These are phyloP conservation scores for Drosophila neutralis DNA, from an alignment of 2,888 invertebrate species.

Conservation along the genomic window DNA sequence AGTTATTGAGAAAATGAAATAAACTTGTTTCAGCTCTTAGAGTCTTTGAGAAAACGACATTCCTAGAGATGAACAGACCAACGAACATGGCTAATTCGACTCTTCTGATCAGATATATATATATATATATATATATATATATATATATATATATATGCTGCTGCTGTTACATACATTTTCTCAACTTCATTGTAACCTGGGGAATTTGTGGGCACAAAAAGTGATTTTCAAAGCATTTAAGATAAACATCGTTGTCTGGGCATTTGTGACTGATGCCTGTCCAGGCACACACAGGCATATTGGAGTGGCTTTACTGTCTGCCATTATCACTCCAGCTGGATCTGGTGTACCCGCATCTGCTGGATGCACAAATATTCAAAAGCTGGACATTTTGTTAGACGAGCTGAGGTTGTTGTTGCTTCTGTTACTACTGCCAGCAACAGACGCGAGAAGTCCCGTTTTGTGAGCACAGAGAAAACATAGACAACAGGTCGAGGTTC, in stretches of 20 bases:
- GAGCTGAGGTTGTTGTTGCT: not conserved
- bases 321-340: constrained; percentile 4
- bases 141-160: not conserved
- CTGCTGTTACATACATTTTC: not conserved
- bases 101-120: not conserved
- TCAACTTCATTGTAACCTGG: not conserved
- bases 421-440: constrained; percentile 3
- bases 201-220: not conserved
- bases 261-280: constrained; percentile 26
- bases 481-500: not conserved
- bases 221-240: constrained; percentile 6
- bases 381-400: constrained; percentile 1
- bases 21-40: not conserved
- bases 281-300: not conserved
- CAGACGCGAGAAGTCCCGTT: constrained; percentile 5
- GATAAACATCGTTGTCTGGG: constrained; percentile 37
- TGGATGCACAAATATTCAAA: constrained; percentile 18
- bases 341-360: constrained; percentile 10
- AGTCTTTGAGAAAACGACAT: too few relatives aligned
- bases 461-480: not conserved
- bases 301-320: not conserved
- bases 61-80: too few relatives aligned
- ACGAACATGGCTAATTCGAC: too few relatives aligned
- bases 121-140: too few relatives aligned
- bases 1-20: not conserved